Evolutionary conservation across 2,888 invertebrate genomes (phyloP), one percentile per base, ranked within the genome.

Genomic region (Gandaritis pyraliata): DNA sequence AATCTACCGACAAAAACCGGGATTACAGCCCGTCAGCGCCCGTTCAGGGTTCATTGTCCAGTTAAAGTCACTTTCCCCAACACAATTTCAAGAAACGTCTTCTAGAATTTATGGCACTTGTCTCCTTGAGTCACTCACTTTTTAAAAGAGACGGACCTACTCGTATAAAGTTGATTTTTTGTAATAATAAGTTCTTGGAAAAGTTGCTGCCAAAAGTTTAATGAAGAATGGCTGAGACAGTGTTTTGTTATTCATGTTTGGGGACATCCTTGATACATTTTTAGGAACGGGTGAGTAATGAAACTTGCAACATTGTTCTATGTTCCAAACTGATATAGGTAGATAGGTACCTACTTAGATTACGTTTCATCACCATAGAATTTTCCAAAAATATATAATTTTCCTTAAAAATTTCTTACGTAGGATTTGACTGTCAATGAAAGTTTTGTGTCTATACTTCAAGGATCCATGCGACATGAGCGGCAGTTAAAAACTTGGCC

Each of bases 1-100:
- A 85, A 86, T 83, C 82, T 78, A 72, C 71, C 75, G 76, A 80
- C 85, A 86, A 86, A 87, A 85, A 82, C 71, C 58, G 71, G 77
- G 81, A 80, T 85, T 85, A 83, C 71, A 68, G 64, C 66, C 75
- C 80, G 82, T 87, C 86, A 85, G 77, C 84, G 78, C 72, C 58
- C 69, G 70, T 59, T 64, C 66, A 63, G 64, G 75, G 82, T 80
- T 84, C 84, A 76, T 78, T 78, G 84, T 65, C 81, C 83, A 75
- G 73, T 76, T 75, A 75, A 80, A 86, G 85, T 86, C 85, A 85
- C 84, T 86, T 81, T 81, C 71, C 56, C 73, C 69, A 75, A 77
- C 78, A 76, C 79, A 78, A 81, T 82, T 81, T 75, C 72, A 73
- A 76, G 81, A 78, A 73, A 76, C 74, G 68, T 70, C 72, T 68